phyloP scores from a whole-genome alignment of 2,888 invertebrate genomes.

The Sarcophaga variegata region DNA sequence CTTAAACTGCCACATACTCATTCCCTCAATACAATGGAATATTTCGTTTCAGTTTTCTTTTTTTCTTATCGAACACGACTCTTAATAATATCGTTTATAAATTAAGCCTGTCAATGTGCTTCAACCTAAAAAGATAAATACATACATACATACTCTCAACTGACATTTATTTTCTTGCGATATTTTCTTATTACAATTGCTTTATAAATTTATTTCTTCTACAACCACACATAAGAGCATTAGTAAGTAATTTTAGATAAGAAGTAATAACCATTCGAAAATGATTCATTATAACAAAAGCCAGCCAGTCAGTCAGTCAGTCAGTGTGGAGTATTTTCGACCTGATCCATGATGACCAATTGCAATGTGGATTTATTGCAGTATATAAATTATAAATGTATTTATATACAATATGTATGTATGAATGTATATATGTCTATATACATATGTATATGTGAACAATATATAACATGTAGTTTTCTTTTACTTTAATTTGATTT shows the following conservation, averaged over 20 bases:
- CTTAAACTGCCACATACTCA: no score
- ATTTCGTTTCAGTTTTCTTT: no score
- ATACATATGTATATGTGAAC: neutral
- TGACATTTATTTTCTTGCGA: neutral
- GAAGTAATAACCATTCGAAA: neutral
- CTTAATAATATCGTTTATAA: constrained; percentile 13
- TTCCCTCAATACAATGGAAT: no score
- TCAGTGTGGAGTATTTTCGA: constrained; percentile 14
- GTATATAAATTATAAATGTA: constrained; percentile 8
- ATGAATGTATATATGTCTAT: neutral
- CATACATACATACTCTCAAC: neutral
- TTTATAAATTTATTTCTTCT: neutral
- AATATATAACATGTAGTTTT: no score
- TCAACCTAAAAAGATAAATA: neutral
- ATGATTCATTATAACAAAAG: constrained; percentile 46
- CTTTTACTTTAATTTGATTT: no score
- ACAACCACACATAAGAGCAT: neutral
- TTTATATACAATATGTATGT: constrained; percentile 8
- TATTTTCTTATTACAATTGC: neutral
- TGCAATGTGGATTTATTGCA: constrained; percentile 43
- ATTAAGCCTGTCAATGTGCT: constrained; percentile 41
- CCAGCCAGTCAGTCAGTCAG: no score
- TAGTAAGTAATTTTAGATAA: constrained; percentile 17
- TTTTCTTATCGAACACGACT: neutral
- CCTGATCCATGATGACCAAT: constrained; percentile 62